Evolutionary conservation across 2,113 vertebrate genomes (phyloP).

Genomic region (Albula goreensis): DNA sequence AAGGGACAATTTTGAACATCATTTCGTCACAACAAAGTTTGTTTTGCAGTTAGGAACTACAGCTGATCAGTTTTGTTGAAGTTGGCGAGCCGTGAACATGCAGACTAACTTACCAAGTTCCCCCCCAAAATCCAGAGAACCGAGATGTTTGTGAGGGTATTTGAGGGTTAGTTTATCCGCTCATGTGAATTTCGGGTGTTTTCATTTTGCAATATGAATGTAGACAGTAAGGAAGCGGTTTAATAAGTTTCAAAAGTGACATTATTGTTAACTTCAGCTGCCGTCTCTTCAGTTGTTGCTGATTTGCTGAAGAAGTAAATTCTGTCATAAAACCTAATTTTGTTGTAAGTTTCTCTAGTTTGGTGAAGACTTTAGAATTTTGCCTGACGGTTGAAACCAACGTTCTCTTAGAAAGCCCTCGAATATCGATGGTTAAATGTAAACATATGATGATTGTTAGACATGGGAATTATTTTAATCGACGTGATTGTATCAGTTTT

Average conservation of each 20-base stretch:
- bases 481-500: not conserved
- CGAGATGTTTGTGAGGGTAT: not conserved
- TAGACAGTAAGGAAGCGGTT: not conserved
- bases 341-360: no score
- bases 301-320: no score
- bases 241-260: not conserved
- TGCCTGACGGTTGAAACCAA: not conserved
- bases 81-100: not conserved
- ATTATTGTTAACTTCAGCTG: not conserved
- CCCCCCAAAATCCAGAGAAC: not conserved
- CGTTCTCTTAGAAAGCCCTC: not conserved
- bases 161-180: not conserved
- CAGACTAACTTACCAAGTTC: not conserved
- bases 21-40: slow-evolving; percentile 28
- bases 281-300: no score
- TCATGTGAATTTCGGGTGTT: not conserved
- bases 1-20: slow-evolving; percentile 45
- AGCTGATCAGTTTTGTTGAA: not conserved
- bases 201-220: not conserved
- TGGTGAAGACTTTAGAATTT: no score
- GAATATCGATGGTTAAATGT: not conserved
- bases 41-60: not conserved
- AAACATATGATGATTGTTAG: not conserved
- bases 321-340: no score
- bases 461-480: not conserved